Evolutionary conservation across 2,888 invertebrate species (phyloP), one percentile per base, ranked within the genome.

Genomic region (Oscheius sp.): DNA sequence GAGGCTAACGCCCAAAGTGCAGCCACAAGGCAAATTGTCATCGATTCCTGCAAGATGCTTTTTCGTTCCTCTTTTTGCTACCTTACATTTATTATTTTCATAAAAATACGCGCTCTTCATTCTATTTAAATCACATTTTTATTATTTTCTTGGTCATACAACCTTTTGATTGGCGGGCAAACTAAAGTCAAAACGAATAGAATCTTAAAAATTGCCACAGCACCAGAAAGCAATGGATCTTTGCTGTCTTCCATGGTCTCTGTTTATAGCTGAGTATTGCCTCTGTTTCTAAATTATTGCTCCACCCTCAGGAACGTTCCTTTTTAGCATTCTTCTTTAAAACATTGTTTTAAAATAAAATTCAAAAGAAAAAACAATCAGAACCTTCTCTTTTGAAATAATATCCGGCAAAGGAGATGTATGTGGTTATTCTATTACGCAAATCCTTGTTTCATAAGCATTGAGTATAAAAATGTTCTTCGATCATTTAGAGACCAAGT

Each of bases 21-120:
- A 18, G 61, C 61, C 61, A 61, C 61, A 61, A 61, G 45, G 61
- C 61, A 45, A 45, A 61, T 61, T 61, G 61, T 61, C 45, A 61
- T 61, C 61, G 58, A 58, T 58, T 58, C 58, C 58, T 58, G 29
- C n/a, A 3, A 13, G 49, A 5, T 49, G 13, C 49, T 49, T 49
- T 49, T 49, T 49, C 13, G 6, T 5, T 49, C 13, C 18, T 5
- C 5, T 13, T 49, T 16, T 16, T 49, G n/a, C 18, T 7, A 49
- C 13, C 49, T 49, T 49, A n/a, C 16, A 18, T 49, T 13, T 13
- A 49, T 16, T 7, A 49, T 16, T 16, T 18, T 13, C 18, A 5
- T 3, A 49, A 49, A 49, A 49, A 49, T 49, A 49, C 16, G 13
- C 49, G 13, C 49, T 13, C 13, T 49, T 49, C 49, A 13, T 13